phyloP scores from a whole-genome alignment of 2,797 vertebrate genomes.

The Apodemus agrarius region DNA sequence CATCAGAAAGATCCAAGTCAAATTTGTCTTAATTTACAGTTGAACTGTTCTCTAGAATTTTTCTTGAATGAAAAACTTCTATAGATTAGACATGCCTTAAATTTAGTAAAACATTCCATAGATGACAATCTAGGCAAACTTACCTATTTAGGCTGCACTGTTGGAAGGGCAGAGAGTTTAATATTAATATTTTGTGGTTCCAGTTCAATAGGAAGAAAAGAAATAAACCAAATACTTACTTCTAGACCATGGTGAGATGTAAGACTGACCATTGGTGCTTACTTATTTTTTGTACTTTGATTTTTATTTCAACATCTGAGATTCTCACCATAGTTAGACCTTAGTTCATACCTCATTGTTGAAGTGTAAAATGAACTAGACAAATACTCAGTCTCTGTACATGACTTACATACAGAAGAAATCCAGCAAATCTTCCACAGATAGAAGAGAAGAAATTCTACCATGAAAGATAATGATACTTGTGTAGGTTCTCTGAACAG shows the following conservation, averaged over 20 bases:
- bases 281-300: background rate
- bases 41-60: background rate
- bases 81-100: background rate
- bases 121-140: background rate
- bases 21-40: background rate
- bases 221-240: background rate
- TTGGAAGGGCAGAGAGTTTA: background rate
- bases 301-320: background rate
- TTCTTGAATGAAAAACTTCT: background rate
- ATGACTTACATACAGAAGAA: background rate
- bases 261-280: background rate
- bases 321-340: background rate
- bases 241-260: background rate
- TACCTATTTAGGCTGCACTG: background rate
- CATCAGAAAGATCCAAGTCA: background rate
- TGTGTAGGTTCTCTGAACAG: background rate
- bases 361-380: background rate
- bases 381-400: background rate
- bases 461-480: background rate
- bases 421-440: background rate
- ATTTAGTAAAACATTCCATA: background rate
- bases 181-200: background rate
- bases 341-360: background rate
- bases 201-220: background rate
- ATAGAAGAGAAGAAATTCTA: constrained; percentile 6